phyloP scores from a whole-genome alignment of 2,113 vertebrate genomes.

The Zapus hudsonius region DNA sequence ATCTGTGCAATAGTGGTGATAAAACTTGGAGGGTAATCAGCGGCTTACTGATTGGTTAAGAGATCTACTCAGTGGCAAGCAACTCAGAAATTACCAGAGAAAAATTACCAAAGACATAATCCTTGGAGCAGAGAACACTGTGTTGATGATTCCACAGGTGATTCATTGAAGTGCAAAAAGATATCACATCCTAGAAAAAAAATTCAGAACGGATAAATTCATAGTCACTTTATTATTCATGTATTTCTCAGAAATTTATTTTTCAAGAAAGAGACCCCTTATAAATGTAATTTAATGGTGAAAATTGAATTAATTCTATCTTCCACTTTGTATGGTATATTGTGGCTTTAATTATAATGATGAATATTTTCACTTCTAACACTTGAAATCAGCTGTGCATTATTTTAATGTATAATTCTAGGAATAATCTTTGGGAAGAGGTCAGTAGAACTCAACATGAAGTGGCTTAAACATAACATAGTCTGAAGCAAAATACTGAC shows the following conservation, averaged over 20 bases:
- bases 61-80: too few relatives aligned
- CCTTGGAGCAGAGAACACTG: neutral
- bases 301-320: neutral
- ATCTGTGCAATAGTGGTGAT: too few relatives aligned
- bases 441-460: conserved; percentile 30
- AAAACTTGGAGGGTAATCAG: too few relatives aligned
- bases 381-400: conserved; percentile 79
- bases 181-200: too few relatives aligned
- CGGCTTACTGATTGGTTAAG: too few relatives aligned
- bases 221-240: neutral
- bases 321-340: neutral
- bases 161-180: neutral
- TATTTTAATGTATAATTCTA: conserved; percentile 74
- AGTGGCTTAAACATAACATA: conserved; percentile 65
- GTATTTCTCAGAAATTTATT: neutral
- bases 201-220: neutral
- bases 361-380: conserved; percentile 60
- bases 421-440: conserved; percentile 71
- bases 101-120: neutral
- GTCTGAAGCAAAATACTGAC: conserved; percentile 49
- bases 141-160: neutral
- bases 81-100: too few relatives aligned
- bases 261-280: neutral
- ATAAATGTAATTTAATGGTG: neutral
- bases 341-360: neutral